Evolutionary conservation across 2,113 vertebrate species (phyloP).

Genomic region (Lampris megalopsis): DNA sequence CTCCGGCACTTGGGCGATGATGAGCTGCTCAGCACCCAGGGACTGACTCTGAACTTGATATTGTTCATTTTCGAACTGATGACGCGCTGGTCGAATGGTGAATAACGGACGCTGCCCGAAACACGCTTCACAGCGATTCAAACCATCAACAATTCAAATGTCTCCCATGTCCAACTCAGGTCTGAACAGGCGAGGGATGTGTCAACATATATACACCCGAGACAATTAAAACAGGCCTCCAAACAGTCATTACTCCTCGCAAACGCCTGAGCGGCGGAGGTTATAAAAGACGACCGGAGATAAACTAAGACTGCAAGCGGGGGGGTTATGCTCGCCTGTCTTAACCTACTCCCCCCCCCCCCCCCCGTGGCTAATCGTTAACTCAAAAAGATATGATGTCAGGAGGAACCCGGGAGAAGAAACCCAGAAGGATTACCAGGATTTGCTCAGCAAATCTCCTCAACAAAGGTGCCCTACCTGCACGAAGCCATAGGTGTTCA

Average conservation of each 20-base stretch:
- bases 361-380: slow-evolving; percentile 56
- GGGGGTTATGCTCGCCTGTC: slow-evolving; percentile 13
- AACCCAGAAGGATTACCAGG: slow-evolving; percentile 70
- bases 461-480: slow-evolving; percentile 66
- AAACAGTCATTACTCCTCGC: slow-evolving; percentile 17
- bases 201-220: too few species aligned
- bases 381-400: slow-evolving; percentile 64
- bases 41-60: neutral
- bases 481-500: slow-evolving; percentile 59
- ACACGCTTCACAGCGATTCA: too few species aligned
- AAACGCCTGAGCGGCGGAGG: slow-evolving; percentile 8
- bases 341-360: slow-evolving; percentile 44
- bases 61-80: neutral
- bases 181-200: too few species aligned
- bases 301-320: slow-evolving; percentile 44
- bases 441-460: slow-evolving; percentile 78
- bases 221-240: too few species aligned
- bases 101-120: too few species aligned
- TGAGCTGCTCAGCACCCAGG: neutral
- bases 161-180: too few species aligned
- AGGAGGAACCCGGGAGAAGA: slow-evolving; percentile 62
- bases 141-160: too few species aligned
- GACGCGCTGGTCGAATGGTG: too few species aligned
- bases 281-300: slow-evolving; percentile 26
- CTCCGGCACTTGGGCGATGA: slow-evolving; percentile 2